Evolutionary conservation across 2,797 vertebrate genomes (phyloP), one percentile per base, ranked within the genome.

Genomic region (Rhinella marina): DNA sequence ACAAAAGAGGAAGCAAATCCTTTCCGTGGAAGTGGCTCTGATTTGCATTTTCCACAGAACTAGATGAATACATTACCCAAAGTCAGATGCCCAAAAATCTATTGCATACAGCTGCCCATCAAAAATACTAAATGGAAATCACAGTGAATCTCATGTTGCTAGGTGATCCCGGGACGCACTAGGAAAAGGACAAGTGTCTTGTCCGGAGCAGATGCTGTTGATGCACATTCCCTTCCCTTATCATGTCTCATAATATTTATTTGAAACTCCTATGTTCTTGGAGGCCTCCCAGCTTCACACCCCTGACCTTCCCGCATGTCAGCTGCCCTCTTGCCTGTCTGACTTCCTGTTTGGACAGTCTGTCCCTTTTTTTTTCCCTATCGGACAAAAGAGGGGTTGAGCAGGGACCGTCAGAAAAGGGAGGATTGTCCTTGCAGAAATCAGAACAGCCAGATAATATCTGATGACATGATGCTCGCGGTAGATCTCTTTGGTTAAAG

Each of bases 271-370:
- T 29, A 27, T 86, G 88, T 86, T 57, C 84, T 70, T 88, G 87
- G 87, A 88, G 25, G 79, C 21, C 11, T 17, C 66, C 84, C 87
- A 86, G 59, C 21, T 57, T 85, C 83, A 41, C 77, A 73, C 54
- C 82, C 62, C 17, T 54, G 82, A 56, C 88, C 50, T 32, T 48
- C 78, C 68, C 23, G 3, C 12, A 14, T 19, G 32, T 41, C 10
- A 27, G 48, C 64, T 61, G 82, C 68, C 77, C 75, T 32, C 62
- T 80, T 54, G 59, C 75, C 59, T 0, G 19, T 76, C 73, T 57
- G 27, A 68, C 73, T 84, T 88, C 81, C 86, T 79, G 14, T 84
- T 81, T 72, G 81, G 41, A 83, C 81, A 88, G 13, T 52, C 23
- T 78, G 86, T 84, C 73, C 86, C 82, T 27, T 62, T 52, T 13